Conservation (phyloP, 1,140 invertebrate genomes). For the Drosophila equinoxialis region DNA sequence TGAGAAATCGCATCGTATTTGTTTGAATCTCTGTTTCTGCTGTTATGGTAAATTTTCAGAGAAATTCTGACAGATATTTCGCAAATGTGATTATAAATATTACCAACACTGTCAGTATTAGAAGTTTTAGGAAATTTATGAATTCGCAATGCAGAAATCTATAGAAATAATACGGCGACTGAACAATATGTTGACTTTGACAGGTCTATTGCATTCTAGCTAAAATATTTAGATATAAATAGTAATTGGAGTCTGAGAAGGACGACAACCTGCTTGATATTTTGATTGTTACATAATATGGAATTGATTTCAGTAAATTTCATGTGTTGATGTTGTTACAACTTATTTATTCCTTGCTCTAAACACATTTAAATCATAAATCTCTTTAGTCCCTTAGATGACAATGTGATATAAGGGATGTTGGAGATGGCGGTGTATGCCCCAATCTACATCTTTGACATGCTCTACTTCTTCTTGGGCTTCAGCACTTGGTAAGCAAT, state of each 20-base stretch:
- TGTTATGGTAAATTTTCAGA: no score
- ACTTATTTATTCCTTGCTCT: conserved; percentile 74
- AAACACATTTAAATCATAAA: conserved; percentile 61
- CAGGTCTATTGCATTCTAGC: no score
- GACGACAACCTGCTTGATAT: neutral
- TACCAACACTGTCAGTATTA: no score
- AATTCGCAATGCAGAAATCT: no score
- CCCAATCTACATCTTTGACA: neutral
- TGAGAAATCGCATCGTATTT: no score
- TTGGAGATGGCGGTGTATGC: conserved; percentile 19
- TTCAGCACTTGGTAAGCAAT: conserved; percentile 86
- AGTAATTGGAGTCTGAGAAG: neutral
- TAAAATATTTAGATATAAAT: no score
- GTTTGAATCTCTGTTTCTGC: no score
- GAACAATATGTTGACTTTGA: no score
- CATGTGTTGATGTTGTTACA: conserved; percentile 46
- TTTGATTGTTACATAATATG: conserved; percentile 59
- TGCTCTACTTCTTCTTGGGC: conserved; percentile 85
- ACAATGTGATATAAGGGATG: conserved; percentile 10
- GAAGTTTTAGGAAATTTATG: no score
- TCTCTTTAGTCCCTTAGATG: conserved; percentile 11
- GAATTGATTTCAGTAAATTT: conserved; percentile 18
- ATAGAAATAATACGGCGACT: no score
- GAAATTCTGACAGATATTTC: no score
- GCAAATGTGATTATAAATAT: no score